phyloP scores from a whole-genome alignment of 64 coral and sea anemone genomes.

The Stylophora pistillata region DNA sequence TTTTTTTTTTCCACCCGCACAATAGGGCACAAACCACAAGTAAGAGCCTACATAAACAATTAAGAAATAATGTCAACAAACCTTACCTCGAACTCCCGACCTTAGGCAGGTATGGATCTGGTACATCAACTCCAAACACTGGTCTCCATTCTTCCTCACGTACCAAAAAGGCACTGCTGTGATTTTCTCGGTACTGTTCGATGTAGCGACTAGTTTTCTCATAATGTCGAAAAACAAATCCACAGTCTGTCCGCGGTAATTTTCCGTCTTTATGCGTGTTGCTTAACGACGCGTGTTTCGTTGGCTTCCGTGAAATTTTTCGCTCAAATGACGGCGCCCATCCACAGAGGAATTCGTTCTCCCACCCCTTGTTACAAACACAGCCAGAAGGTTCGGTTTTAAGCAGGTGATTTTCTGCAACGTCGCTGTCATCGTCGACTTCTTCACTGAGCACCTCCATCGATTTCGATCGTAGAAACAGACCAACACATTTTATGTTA shows the following conservation, averaged over 20 bases:
- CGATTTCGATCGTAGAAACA: slow-evolving; percentile 11
- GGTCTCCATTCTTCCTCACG: slow-evolving; percentile 65
- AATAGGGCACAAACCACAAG: slow-evolving; percentile 1
- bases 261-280: slow-evolving; percentile 52
- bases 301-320: slow-evolving; percentile 54
- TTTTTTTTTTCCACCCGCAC: neutral
- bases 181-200: slow-evolving; percentile 85
- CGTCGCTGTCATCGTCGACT: slow-evolving; percentile 48
- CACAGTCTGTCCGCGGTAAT: slow-evolving; percentile 28
- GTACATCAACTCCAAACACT: slow-evolving; percentile 75
- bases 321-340: slow-evolving; percentile 44
- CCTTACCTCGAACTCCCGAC: slow-evolving; percentile 70
- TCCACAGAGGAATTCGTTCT: slow-evolving; percentile 51
- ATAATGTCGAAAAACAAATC: slow-evolving; percentile 91
- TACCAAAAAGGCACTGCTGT: slow-evolving; percentile 59
- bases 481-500: slow-evolving; percentile 33
- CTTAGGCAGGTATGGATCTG: slow-evolving; percentile 85
- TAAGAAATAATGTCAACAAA: slow-evolving; percentile 37
- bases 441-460: slow-evolving; percentile 30
- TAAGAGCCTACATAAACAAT: slow-evolving; percentile 28
- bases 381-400: slow-evolving; percentile 35
- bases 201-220: slow-evolving; percentile 68
- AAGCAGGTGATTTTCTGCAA: slow-evolving; percentile 37
- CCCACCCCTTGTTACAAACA: slow-evolving; percentile 60
- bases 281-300: slow-evolving; percentile 74